Conservation (phyloP, 2,797 vertebrate species). For the Ctenopoma multispine region DNA sequence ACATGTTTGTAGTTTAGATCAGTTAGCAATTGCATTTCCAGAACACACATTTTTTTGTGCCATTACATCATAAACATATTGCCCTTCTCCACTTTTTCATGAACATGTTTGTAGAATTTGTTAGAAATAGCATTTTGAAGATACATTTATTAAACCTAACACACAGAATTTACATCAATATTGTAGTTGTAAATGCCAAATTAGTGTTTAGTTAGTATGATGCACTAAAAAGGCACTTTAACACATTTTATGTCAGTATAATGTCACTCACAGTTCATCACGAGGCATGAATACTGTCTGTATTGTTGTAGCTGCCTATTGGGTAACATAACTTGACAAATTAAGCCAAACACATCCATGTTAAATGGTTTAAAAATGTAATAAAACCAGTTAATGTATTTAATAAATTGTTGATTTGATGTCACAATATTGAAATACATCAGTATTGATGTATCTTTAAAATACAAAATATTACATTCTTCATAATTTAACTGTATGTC, state of each 20-base stretch:
- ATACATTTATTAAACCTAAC: conserved; percentile 8
- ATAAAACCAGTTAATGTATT: conserved; percentile 11
- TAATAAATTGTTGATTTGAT: neutral
- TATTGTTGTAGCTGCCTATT: neutral
- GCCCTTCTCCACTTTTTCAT: conserved; percentile 1
- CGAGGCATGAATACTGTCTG: conserved; percentile 8
- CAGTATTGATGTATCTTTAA: neutral
- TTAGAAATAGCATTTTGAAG: conserved; percentile 16
- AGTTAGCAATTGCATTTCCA: neutral
- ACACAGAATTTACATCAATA: conserved; percentile 17
- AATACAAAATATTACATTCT: neutral
- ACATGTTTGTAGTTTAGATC: neutral
- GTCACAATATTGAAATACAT: neutral
- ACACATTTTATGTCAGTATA: conserved; percentile 14
- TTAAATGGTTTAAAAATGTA: conserved; percentile 17
- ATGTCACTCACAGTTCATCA: conserved; percentile 17
- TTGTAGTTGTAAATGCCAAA: conserved; percentile 26
- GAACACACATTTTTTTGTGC: conserved; percentile 8
- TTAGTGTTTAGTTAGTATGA: conserved; percentile 27
- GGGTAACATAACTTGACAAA: conserved; percentile 10
- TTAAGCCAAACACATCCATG: conserved; percentile 2
- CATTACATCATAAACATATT: neutral
- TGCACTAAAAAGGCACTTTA: conserved; percentile 69
- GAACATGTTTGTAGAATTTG: neutral
- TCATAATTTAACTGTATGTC: neutral